Evolutionary conservation across 2,113 vertebrate genomes (phyloP), one percentile per base, ranked within the genome.

Genomic region (Brienomyrus brachyistius): DNA sequence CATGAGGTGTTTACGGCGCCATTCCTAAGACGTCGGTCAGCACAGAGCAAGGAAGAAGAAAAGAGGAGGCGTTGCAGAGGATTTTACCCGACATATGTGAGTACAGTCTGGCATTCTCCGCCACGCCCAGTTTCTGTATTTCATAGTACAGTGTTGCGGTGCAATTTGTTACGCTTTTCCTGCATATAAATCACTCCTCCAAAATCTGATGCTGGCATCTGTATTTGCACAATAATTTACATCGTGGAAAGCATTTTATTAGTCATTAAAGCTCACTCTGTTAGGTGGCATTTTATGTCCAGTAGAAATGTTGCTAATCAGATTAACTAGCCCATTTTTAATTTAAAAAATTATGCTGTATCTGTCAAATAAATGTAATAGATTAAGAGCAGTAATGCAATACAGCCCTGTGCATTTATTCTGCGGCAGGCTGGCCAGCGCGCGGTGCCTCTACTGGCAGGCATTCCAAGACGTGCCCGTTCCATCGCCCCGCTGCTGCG

Each of bases 31-130:
- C 91, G n/a, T 92, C 89, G 52, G 90, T 83, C 87, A 92, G 88
- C 35, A 90, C 90, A 52, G 23, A 91, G 47, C 90, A 27, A 93
- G 90, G 91, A 93, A 51, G 2, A 52, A 13, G 86, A 80, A 43
- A 88, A 82, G 27, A 48, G 62, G 54, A 15, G 86, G 86, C 35
- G 11, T 87, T 21, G 51, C 47, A 43, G 47, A 52, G 27, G 88
- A 88, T 92, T 91, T 91, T 86, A 43, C 15, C 56, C 45, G 43
- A 35, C 91, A 92, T 90, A 92, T 92, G 95, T 95, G 93, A 95
- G 95, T 95, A 93, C 43, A 31, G 35, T 3, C 54, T 56, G 35
- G 47, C 83, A 15, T 48, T 21, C 4, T 15, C 52, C 23, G 47
- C 56, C 74, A 85, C 89, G 17, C 27, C 51, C 88, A 27, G 35